Evolutionary conservation across 2,113 vertebrate species (phyloP).

Genomic region (Lampris megalopsis): DNA sequence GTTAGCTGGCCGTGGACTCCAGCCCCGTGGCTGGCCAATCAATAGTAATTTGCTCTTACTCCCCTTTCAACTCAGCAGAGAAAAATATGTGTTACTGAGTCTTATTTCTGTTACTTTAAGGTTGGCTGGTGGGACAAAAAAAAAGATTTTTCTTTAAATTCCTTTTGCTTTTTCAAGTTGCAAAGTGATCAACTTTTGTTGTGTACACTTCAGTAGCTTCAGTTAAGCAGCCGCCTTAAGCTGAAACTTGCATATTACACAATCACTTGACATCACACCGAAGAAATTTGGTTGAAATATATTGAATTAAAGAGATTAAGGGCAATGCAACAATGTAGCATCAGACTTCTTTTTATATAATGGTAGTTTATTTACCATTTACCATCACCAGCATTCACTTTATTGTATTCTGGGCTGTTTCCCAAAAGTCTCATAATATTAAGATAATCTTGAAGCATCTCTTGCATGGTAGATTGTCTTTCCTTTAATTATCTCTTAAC

Average conservation of each 20-base stretch:
- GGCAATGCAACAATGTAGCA: constrained; percentile 39
- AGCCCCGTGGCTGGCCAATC: constrained; percentile 75
- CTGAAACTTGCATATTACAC: constrained; percentile 34
- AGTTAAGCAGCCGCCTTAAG: constrained; percentile 15
- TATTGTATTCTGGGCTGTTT: constrained; percentile 25
- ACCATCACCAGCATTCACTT: constrained; percentile 18
- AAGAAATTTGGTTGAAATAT: constrained; percentile 42
- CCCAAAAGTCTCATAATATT: no score
- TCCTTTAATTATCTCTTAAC: no score
- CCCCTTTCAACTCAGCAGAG: constrained; percentile 65
- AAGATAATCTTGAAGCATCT: no score
- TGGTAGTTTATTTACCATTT: constrained; percentile 34
- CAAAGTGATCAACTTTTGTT: constrained; percentile 13
- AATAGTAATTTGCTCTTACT: constrained; percentile 82
- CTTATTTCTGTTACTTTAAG: constrained; percentile 54
- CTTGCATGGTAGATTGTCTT: no score
- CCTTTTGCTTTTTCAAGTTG: constrained; percentile 32
- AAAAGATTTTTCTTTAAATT: constrained; percentile 33
- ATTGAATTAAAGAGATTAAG: constrained; percentile 46
- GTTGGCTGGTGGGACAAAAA: constrained; percentile 7
- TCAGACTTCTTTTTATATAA: constrained; percentile 38
- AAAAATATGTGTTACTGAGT: constrained; percentile 70
- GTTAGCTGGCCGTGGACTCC: constrained; percentile 74
- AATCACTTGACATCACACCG: constrained; percentile 26
- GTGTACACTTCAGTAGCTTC: background rate